Evolutionary conservation across 2,797 vertebrate genomes (phyloP).

Genomic region (Channallabes apus): DNA sequence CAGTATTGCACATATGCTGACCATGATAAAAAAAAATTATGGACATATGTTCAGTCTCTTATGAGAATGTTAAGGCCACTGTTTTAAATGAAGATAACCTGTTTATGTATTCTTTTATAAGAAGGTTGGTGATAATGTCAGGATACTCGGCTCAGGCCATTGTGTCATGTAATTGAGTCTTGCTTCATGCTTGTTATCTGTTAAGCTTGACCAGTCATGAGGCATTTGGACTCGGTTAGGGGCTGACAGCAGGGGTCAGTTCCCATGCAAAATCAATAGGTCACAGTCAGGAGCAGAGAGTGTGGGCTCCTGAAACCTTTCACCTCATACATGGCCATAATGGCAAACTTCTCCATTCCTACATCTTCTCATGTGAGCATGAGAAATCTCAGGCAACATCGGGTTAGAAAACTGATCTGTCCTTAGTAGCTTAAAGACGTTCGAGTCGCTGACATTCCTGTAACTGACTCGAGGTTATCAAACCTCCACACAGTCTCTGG

Average conservation of each 20-base stretch:
- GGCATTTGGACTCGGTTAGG: constrained; percentile 31
- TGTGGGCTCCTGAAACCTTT: constrained; percentile 30
- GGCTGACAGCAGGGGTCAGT: constrained; percentile 48
- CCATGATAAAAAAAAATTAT: not conserved
- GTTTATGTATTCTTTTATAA: constrained; percentile 17
- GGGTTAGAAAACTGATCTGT: constrained; percentile 10
- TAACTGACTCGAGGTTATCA: constrained; percentile 42
- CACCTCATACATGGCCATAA: constrained; percentile 22
- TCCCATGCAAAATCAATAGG: constrained; percentile 50
- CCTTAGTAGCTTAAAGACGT: not conserved
- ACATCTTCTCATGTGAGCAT: not conserved
- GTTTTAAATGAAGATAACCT: not conserved
- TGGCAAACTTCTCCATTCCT: constrained; percentile 16
- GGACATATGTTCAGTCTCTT: not conserved
- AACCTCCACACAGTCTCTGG: constrained; percentile 42
- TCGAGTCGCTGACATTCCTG: constrained; percentile 33
- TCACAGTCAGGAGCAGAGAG: constrained; percentile 41
- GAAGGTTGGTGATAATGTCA: constrained; percentile 18
- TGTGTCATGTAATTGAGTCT: constrained; percentile 43
- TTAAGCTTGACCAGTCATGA: constrained; percentile 46
- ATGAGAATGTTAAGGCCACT: not conserved
- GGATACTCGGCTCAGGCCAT: constrained; percentile 32
- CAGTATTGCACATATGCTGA: not conserved
- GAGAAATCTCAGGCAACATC: not conserved
- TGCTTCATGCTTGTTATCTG: constrained; percentile 51